These are phyloP conservation scores for Pseudococcus longispinus DNA, from an alignment of 2,888 invertebrate species.

Conservation along the genomic window DNA sequence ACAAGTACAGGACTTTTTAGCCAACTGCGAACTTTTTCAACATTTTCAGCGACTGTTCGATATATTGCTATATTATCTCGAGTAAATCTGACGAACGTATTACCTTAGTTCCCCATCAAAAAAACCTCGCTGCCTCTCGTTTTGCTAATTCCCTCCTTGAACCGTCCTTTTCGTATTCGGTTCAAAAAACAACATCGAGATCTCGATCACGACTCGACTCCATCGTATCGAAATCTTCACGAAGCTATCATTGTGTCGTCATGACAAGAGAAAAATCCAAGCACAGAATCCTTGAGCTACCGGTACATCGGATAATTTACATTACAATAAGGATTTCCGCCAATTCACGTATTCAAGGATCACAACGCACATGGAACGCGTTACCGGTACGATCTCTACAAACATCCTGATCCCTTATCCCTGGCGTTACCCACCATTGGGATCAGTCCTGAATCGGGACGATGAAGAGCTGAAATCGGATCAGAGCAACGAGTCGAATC, in stretches of 20 bases:
- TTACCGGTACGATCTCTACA: background rate
- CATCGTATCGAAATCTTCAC: background rate
- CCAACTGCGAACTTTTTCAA: too few relatives aligned
- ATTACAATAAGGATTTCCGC: slow-evolving; percentile 43
- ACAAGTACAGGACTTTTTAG: too few relatives aligned
- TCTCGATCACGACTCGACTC: slow-evolving; percentile 1
- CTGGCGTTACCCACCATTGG: background rate
- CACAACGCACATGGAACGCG: background rate
- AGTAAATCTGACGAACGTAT: too few relatives aligned
- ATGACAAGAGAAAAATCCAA: background rate
- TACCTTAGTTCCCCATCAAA: too few relatives aligned
- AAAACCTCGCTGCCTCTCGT: too few relatives aligned
- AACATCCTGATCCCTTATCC: slow-evolving; percentile 1
- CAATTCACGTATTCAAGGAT: slow-evolving; percentile 33
- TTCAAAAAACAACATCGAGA: background rate
- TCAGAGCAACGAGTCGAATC: too few relatives aligned
- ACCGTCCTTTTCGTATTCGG: too few relatives aligned
- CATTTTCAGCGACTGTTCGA: too few relatives aligned
- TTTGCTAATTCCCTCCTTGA: too few relatives aligned
- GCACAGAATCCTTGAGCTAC: background rate
- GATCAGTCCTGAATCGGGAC: background rate
- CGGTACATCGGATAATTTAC: slow-evolving; percentile 32
- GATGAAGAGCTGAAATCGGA: background rate
- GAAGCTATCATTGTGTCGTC: background rate
- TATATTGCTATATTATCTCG: too few relatives aligned